Evolutionary conservation across 1,140 invertebrate genomes (phyloP).

Genomic region (Pseudoatta argentina): DNA sequence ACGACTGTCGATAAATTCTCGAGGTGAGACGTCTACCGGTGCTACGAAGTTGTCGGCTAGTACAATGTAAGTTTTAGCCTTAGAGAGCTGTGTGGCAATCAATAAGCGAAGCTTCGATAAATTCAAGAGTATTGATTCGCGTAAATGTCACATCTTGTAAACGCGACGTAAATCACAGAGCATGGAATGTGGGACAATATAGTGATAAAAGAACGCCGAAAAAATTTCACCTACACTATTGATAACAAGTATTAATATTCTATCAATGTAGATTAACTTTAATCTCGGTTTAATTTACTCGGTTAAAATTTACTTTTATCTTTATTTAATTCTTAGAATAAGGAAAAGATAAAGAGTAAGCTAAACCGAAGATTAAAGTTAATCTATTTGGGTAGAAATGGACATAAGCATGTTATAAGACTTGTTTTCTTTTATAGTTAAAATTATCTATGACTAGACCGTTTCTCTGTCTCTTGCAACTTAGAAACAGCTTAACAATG

Average conservation of each 20-base stretch:
- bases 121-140: slow-evolving; percentile 37
- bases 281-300: too few relatives aligned
- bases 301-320: too few relatives aligned
- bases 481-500: neutral
- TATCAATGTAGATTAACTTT: too few relatives aligned
- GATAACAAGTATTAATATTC: too few relatives aligned
- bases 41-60: slow-evolving; percentile 26
- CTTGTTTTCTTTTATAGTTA: neutral
- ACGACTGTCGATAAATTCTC: slow-evolving; percentile 71
- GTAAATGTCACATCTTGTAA: slow-evolving; percentile 46
- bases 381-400: too few relatives aligned
- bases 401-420: too few relatives aligned
- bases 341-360: too few relatives aligned
- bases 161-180: neutral
- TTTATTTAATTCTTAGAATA: too few relatives aligned
- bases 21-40: slow-evolving; percentile 18
- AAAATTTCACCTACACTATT: neutral
- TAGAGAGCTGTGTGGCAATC: neutral
- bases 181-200: neutral
- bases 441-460: neutral
- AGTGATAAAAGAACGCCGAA: neutral
- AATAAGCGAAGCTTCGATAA: slow-evolving; percentile 45
- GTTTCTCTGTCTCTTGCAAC: neutral
- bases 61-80: slow-evolving; percentile 37
- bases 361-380: too few relatives aligned